Conservation (phyloP, 2,113 vertebrate genomes). For the Hepsetus odoe region DNA sequence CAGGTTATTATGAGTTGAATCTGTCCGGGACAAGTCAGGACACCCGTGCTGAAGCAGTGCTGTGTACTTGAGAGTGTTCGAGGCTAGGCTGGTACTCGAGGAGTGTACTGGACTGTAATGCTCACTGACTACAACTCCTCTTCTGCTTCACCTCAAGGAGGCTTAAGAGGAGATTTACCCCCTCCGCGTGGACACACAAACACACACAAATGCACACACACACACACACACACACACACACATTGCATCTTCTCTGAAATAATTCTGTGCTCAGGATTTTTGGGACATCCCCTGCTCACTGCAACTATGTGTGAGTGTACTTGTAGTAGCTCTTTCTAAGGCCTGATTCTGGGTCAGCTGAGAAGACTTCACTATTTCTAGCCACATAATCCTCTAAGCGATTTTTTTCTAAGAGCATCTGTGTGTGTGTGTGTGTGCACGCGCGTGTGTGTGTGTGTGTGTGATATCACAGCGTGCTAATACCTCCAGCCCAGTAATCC, state of each 20-base stretch:
- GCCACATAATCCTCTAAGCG: conserved; percentile 68
- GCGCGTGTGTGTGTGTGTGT: conserved; percentile 52
- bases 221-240: background rate
- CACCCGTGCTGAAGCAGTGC: background rate
- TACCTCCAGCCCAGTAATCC: conserved; percentile 75
- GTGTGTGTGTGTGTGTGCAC: conserved; percentile 43
- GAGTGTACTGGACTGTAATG: background rate
- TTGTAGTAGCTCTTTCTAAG: conserved; percentile 43
- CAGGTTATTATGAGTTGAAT: conserved; percentile 54
- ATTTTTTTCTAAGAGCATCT: conserved; percentile 47
- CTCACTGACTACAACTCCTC: background rate
- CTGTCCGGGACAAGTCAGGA: background rate
- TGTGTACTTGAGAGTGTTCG: background rate
- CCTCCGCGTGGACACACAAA: background rate
- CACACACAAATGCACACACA: background rate
- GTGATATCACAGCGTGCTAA: conserved; percentile 66
- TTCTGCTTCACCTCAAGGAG: background rate
- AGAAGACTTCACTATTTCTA: conserved; percentile 72
- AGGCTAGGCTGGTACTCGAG: background rate
- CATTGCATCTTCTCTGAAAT: background rate
- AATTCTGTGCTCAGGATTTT: background rate
- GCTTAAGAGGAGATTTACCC: conserved; percentile 23
- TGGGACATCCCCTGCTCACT: background rate
- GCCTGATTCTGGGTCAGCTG: conserved; percentile 72
- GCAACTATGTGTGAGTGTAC: conserved; percentile 11